Evolutionary conservation across 2,888 invertebrate genomes (phyloP), one percentile per base, ranked within the genome.

Genomic region (Ichneumon xanthorius): DNA sequence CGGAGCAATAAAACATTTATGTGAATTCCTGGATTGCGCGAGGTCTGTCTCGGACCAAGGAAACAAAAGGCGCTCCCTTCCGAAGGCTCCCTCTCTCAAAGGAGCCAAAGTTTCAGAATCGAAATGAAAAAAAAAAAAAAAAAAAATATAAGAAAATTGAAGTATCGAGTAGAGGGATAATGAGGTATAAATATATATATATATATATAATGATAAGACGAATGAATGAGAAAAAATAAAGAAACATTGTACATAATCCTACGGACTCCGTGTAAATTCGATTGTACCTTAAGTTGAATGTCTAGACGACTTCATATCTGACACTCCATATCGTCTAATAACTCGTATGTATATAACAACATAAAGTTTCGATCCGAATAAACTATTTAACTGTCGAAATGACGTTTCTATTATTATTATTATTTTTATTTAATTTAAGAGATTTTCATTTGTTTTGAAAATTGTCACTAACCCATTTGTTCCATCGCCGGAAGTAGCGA

Each of bases 351-450:
- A 92, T 92, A 92, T 92, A 93, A 88, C 88, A 90, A 81, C 81
- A 71, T 89, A 89, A 90, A 90, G 88, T 92, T 92, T 92, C 89
- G 90, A 92, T 92, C 90, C 88, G 87, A 93, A 93, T 93, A 93
- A 93, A 93, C 90, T 91, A 91, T 92, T 92, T 92, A 92, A 90
- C 91, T 93, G 92, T 93, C 92, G 88, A 88, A 85, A 26, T n/a
- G 53, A 26, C 11, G 73, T 37, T 16, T 70, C 45, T 19, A 53
- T 40, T 70, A 40, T 40, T 26, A 26, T 61, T 30, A 9, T 16
- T 53, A 5, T 4, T 53, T 7, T 19, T 19, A 53, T 19, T 53
- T 9, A 3, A 7, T 9, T n/a, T 53, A 53, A 53, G 1, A 19
- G 7, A 30, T 26, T 50, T 19, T 2, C 1, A 11, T 72, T 72